Evolutionary conservation across 2,888 invertebrate genomes (phyloP).

Genomic region (Tricholauxania praeusta): DNA sequence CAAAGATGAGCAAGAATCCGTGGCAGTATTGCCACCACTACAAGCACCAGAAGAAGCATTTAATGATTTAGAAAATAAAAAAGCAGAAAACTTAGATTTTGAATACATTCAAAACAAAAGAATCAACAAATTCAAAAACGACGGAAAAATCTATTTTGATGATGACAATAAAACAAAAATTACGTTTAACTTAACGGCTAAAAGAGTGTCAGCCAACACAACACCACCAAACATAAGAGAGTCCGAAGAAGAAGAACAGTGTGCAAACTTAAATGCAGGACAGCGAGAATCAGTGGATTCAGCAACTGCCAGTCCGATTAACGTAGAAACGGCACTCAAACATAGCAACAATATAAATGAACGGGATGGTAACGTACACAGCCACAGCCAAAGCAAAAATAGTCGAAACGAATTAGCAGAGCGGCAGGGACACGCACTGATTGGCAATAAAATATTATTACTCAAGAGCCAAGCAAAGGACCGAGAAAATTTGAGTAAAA

Average conservation of each 20-base stretch:
- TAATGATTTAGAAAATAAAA: no score
- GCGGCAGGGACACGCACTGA: conserved; percentile 53
- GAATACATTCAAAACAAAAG: conserved; percentile 34
- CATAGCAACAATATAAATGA: conserved; percentile 17
- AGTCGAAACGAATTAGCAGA: conserved; percentile 62
- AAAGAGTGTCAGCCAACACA: conserved; percentile 2
- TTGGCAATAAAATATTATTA: conserved; percentile 24
- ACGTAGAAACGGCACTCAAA: conserved; percentile 4
- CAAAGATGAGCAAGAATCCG: conserved; percentile 41
- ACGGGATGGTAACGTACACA: conserved; percentile 1
- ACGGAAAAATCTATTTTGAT: conserved; percentile 31
- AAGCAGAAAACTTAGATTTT: background rate
- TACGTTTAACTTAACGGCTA: conserved; percentile 49
- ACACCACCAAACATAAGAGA: background rate
- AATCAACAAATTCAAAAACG: conserved; percentile 8
- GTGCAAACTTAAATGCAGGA: background rate
- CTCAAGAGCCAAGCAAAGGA: conserved; percentile 11
- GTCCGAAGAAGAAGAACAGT: background rate
- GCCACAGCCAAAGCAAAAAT: conserved; percentile 15
- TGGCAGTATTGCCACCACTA: background rate
- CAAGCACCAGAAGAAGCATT: no score
- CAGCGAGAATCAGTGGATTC: conserved; percentile 1
- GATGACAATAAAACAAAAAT: conserved; percentile 58
- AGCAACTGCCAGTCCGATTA: background rate
- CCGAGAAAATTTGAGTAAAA: conserved; percentile 38